Conservation (phyloP, 2,888 invertebrate species). For the Epinotia nisella region DNA sequence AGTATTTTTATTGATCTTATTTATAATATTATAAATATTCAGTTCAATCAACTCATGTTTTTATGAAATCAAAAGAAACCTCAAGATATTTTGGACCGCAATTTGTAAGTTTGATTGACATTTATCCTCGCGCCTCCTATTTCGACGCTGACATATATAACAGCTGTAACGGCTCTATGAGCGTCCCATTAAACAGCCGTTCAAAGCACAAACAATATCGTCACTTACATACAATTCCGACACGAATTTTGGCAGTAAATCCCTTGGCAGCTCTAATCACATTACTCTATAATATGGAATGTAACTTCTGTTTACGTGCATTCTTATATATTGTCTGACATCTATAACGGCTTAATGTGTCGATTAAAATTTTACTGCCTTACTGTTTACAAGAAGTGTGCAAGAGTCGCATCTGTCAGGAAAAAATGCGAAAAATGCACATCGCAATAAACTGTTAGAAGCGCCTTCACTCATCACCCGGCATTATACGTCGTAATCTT, state of each 20-base stretch:
- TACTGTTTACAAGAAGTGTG: conserved; percentile 9
- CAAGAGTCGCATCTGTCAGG: conserved; percentile 40
- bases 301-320: conserved; percentile 71
- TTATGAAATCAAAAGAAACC: background rate
- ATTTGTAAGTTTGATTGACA: conserved; percentile 57
- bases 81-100: conserved; percentile 7
- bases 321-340: conserved; percentile 54
- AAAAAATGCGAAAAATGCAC: conserved; percentile 48
- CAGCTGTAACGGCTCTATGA: conserved; percentile 49
- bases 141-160: conserved; percentile 51
- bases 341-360: conserved; percentile 38
- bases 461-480: conserved; percentile 52
- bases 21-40: background rate
- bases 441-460: conserved; percentile 48
- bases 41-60: background rate
- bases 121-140: conserved; percentile 54
- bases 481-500: conserved; percentile 53
- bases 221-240: conserved; percentile 58
- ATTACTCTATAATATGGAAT: conserved; percentile 50
- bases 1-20: background rate
- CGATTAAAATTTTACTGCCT: conserved; percentile 25
- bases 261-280: conserved; percentile 61
- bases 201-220: conserved; percentile 49
- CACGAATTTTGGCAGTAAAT: conserved; percentile 68
- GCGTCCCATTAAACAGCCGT: conserved; percentile 21